These are phyloP conservation scores for Gerris lacustris DNA, from an alignment of 2,888 invertebrate genomes.

Conservation along the genomic window DNA sequence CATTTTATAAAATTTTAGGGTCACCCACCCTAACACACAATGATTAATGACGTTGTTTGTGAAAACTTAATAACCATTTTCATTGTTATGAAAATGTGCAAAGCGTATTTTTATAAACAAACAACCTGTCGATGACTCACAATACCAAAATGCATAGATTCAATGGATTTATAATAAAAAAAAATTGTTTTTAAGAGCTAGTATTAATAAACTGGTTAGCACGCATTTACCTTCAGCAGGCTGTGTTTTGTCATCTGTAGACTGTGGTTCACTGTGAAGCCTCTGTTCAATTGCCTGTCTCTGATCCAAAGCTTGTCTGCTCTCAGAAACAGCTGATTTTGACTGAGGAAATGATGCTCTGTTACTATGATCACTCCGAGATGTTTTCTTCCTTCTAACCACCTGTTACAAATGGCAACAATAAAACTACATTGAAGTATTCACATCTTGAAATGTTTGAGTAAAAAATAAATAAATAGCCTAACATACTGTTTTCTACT, in stretches of 20 bases:
- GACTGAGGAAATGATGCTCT: conserved; percentile 31
- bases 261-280: background rate
- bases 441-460: conserved; percentile 2
- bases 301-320: conserved; percentile 1
- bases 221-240: conserved; percentile 28
- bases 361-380: conserved; percentile 36
- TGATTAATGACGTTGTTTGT: too few relatives aligned
- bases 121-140: too few relatives aligned
- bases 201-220: too few relatives aligned
- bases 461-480: conserved; percentile 14
- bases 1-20: too few relatives aligned
- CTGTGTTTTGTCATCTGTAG: background rate
- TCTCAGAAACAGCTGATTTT: background rate
- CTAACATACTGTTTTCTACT: background rate
- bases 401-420: conserved; percentile 39
- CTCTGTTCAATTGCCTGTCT: background rate
- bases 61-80: too few relatives aligned
- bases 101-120: too few relatives aligned
- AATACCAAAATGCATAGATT: too few relatives aligned
- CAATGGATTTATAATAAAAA: too few relatives aligned
- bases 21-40: too few relatives aligned
- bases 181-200: too few relatives aligned
- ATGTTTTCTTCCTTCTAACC: conserved; percentile 47
- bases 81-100: too few relatives aligned
- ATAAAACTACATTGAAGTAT: background rate